Evolutionary conservation across 2,113 vertebrate genomes (phyloP).

Genomic region (Toxotes jaculatrix): DNA sequence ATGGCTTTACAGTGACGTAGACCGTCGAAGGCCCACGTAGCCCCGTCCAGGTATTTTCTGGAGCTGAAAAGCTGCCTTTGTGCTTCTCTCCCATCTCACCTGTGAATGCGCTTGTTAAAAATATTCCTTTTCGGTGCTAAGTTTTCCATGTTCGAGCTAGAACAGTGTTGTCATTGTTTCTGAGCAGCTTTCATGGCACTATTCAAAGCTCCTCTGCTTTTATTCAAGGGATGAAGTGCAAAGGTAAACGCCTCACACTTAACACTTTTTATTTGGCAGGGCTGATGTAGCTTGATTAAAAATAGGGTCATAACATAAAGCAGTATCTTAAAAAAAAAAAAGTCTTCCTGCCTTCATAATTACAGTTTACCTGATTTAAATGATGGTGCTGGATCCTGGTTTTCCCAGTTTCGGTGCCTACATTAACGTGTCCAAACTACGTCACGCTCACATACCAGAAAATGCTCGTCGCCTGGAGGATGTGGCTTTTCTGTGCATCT

Average conservation of each 20-base stretch:
- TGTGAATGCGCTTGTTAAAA: slow-evolving; percentile 35
- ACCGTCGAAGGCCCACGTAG: slow-evolving; percentile 25
- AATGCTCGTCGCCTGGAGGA: not conserved
- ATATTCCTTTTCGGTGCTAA: slow-evolving; percentile 30
- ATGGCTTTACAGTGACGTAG: slow-evolving; percentile 55
- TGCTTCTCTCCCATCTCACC: slow-evolving; percentile 42
- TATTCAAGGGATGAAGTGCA: not conserved
- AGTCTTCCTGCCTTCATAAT: not conserved
- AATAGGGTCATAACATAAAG: not conserved
- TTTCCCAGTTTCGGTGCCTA: not conserved
- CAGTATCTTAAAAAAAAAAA: no score
- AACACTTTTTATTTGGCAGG: not conserved
- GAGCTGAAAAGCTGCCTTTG: slow-evolving; percentile 62
- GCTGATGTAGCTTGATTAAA: not conserved
- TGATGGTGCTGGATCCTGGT: not conserved
- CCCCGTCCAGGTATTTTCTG: slow-evolving; percentile 39
- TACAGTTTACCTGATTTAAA: not conserved
- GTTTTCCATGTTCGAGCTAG: not conserved
- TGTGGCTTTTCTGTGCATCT: slow-evolving; percentile 17
- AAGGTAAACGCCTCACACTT: not conserved
- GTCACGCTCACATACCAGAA: not conserved
- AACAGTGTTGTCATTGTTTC: slow-evolving; percentile 41
- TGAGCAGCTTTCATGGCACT: not conserved
- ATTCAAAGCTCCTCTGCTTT: not conserved
- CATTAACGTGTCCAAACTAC: not conserved